Base-by-base conservation (phyloP, 2,888 invertebrate species). In the Cephus rjabovi region DNA sequence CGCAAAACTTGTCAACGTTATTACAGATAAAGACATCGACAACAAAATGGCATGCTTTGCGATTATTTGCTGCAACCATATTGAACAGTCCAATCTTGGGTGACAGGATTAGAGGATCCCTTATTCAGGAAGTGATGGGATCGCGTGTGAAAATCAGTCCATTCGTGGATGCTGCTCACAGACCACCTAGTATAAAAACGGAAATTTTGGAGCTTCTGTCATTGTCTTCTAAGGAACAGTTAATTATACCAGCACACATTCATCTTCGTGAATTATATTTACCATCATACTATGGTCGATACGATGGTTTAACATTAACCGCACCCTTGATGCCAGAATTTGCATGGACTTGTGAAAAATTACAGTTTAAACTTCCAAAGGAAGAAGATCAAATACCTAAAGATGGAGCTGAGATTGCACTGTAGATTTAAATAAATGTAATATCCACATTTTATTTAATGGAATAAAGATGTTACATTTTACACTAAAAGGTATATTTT, bases 41-140 rank as follows among this genome's bases (percentile, higher is more conserved):
- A 11, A 82, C 81, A 30, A 87, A 81, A 79, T 89, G 89, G 86
- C 90, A 92, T 76, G 88, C 90, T 1, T 37, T 92, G 4, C 86
- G 92, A 56, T 81, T 92, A 34, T 92, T 91, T 73, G 87, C 91
- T 75, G 84, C 92, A 0, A 88, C 90, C 9, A 81, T 87, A 73
- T 81, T 92, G 9, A 81, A 86, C 12, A 87, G 88, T 77, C 92
- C 92, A 30, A 81, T 92, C 76, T 83, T 92, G 34, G 92, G 92
- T 1, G 92, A 92, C 80, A 89, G 90, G 76, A 79, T 90, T 35
- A 90, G 89, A 77, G 90, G 90, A 1, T 85, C 89, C 9, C 83
- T 91, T 37, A 88, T 91, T 12, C 88, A 88, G 33, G 84, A 87
- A 70, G 77, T 92, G 0, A 82, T 89, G 81, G 89, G 90, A 6